These are phyloP conservation scores for Heliconius eleuchia DNA, from an alignment of 1,140 invertebrate species.

Conservation along the genomic window DNA sequence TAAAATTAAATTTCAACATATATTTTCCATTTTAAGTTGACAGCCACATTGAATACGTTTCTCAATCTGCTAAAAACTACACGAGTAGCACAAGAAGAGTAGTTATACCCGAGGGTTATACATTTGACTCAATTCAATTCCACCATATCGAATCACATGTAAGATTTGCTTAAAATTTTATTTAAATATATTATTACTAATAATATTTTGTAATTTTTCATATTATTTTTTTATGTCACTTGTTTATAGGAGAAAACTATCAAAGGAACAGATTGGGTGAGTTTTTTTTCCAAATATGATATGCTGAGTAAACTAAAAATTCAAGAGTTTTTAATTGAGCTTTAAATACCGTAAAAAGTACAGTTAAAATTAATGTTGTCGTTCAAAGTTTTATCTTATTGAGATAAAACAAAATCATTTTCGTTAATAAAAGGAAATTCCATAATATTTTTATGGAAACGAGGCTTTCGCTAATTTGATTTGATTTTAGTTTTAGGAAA, in stretches of 20 bases:
- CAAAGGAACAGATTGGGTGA: neutral
- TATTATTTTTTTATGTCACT: neutral
- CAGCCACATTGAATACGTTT: conserved; percentile 43
- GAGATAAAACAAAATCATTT: no score
- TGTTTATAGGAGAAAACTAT: neutral
- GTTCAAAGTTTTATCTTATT: no score
- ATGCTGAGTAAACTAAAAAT: no score
- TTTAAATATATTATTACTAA: neutral
- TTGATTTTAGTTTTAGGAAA: no score
- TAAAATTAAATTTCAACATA: no score
- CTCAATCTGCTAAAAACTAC: conserved; percentile 37
- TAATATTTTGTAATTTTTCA: neutral
- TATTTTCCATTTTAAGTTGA: conserved; percentile 46
- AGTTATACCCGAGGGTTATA: conserved; percentile 44
- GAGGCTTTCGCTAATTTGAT: no score
- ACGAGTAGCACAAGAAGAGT: conserved; percentile 43
- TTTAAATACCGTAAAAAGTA: no score
- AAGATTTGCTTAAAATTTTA: neutral
- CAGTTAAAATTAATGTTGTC: no score
- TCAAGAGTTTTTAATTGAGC: no score
- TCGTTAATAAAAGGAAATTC: no score
- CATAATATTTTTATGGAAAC: no score
- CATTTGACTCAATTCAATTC: conserved; percentile 19
- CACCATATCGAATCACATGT: neutral
- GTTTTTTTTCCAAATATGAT: neutral